Percentiles rank a stretch among this genome's conserved stretches.
Evolutionary conservation across 2,113 vertebrate species (phyloP).

Genomic region (Diadophis punctatus): DNA sequence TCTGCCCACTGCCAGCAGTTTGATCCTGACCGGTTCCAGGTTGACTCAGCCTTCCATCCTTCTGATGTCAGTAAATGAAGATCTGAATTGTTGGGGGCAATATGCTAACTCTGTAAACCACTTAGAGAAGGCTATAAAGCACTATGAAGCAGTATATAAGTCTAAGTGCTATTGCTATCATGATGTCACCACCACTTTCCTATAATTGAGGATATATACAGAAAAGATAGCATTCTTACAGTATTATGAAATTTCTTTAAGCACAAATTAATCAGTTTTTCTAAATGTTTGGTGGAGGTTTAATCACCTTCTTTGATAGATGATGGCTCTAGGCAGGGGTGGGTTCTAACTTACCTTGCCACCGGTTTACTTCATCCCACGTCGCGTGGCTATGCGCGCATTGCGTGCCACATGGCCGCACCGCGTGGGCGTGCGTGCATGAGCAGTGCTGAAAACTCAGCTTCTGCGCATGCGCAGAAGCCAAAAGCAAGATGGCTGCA

Average conservation of each 20-base stretch:
- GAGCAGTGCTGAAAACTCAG: too few relatives aligned
- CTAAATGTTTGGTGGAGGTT: slow-evolving; percentile 10
- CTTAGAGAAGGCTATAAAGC: not conserved
- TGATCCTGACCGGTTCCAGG: not conserved
- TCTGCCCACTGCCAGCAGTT: not conserved
- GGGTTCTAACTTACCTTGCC: too few relatives aligned
- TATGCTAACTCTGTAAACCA: not conserved
- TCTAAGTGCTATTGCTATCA: not conserved
- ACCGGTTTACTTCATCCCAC: too few relatives aligned
- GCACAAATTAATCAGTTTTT: slow-evolving; percentile 21
- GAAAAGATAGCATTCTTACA: not conserved
- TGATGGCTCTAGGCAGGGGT: not conserved
- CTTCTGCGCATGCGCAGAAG: too few relatives aligned
- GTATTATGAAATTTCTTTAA: not conserved
- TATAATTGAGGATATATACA: not conserved
- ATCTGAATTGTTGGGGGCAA: not conserved
- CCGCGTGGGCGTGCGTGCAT: too few relatives aligned
- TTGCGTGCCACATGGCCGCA: too few relatives aligned
- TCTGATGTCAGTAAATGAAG: not conserved
- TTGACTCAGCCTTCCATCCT: not conserved
- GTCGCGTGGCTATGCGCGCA: too few relatives aligned
- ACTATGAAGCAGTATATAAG: not conserved
- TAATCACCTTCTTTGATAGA: slow-evolving; percentile 46
- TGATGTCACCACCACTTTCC: not conserved
- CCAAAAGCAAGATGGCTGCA: too few relatives aligned